Evolutionary conservation across 2,888 invertebrate genomes (phyloP).

Genomic region (Platycheirus albimanus): DNA sequence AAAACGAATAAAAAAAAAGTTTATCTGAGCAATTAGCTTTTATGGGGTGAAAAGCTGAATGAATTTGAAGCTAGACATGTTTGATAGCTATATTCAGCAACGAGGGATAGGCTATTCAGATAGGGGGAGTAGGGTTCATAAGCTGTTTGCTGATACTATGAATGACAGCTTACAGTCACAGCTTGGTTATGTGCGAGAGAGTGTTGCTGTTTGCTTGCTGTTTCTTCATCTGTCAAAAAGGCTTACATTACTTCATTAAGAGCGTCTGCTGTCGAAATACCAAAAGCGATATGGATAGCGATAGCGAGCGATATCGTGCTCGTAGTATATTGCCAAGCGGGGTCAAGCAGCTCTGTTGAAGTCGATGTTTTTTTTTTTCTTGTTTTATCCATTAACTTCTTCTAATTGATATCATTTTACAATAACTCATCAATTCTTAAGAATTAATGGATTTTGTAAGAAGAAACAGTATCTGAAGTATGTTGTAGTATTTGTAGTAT

Average conservation of each 20-base stretch:
- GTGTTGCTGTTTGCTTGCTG: slow-evolving; percentile 39
- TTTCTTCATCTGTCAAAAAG: slow-evolving; percentile 28
- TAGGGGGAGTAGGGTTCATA: background rate
- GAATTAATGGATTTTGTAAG: slow-evolving; percentile 52
- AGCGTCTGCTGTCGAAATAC: slow-evolving; percentile 15
- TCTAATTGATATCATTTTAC: slow-evolving; percentile 62
- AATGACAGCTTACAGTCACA: slow-evolving; percentile 65
- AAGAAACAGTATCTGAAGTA: slow-evolving; percentile 1
- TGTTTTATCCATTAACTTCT: slow-evolving; percentile 25
- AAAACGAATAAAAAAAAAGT: slow-evolving; percentile 57
- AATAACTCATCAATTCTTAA: slow-evolving; percentile 55
- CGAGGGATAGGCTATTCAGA: too few relatives aligned
- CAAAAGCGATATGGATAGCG: background rate
- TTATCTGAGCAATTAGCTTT: slow-evolving; percentile 72
- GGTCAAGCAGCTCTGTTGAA: too few relatives aligned
- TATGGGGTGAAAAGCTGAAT: slow-evolving; percentile 74
- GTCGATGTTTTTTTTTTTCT: background rate
- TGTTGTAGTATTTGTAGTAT: background rate
- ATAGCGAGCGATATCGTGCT: too few relatives aligned
- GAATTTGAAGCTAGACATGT: slow-evolving; percentile 66
- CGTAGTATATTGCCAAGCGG: too few relatives aligned
- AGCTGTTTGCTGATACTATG: slow-evolving; percentile 36
- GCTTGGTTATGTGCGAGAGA: slow-evolving; percentile 21
- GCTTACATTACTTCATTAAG: slow-evolving; percentile 48
- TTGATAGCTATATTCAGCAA: slow-evolving; percentile 29